phyloP scores from a whole-genome alignment of 2,113 vertebrate genomes.

The Cromileptes altivelis region DNA sequence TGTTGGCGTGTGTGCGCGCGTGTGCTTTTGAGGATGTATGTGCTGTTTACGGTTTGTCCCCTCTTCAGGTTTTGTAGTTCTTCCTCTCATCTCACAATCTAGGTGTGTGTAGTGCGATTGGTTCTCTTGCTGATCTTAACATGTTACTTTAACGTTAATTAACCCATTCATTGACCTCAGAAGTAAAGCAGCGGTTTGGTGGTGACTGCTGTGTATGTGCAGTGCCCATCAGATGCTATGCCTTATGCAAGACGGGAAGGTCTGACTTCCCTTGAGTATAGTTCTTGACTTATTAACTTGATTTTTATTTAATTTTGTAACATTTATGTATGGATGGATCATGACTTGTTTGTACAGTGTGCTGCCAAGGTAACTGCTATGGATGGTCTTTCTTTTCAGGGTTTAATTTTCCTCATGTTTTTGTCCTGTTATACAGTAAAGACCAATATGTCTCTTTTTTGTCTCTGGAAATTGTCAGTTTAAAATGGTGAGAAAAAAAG shows the following conservation, averaged over 20 bases:
- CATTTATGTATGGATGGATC: conserved; percentile 50
- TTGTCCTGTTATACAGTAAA: conserved; percentile 55
- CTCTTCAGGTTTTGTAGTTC: conserved; percentile 69
- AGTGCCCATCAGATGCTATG: conserved; percentile 76
- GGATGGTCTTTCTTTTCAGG: conserved; percentile 63
- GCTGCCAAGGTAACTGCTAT: conserved; percentile 67
- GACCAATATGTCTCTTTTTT: conserved; percentile 45
- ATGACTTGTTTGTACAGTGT: conserved; percentile 61
- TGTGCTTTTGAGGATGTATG: conserved; percentile 59
- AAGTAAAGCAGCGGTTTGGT: conserved; percentile 70
- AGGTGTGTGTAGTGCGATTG: conserved; percentile 64
- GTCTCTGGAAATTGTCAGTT: conserved; percentile 63
- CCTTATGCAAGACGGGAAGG: conserved; percentile 84
- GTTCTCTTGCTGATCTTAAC: conserved; percentile 65
- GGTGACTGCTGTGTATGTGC: conserved; percentile 62
- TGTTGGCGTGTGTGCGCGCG: conserved; percentile 42
- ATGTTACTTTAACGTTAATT: conserved; percentile 59
- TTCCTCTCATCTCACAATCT: conserved; percentile 69
- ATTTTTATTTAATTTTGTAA: conserved; percentile 85
- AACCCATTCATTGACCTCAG: conserved; percentile 76
- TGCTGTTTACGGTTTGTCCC: conserved; percentile 48
- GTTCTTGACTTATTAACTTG: conserved; percentile 77
- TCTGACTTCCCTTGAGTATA: conserved; percentile 76
- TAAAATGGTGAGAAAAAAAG: conserved; percentile 69
- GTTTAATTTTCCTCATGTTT: conserved; percentile 59